Conservation (phyloP, 1,140 invertebrate genomes). For the Mya arenaria region DNA sequence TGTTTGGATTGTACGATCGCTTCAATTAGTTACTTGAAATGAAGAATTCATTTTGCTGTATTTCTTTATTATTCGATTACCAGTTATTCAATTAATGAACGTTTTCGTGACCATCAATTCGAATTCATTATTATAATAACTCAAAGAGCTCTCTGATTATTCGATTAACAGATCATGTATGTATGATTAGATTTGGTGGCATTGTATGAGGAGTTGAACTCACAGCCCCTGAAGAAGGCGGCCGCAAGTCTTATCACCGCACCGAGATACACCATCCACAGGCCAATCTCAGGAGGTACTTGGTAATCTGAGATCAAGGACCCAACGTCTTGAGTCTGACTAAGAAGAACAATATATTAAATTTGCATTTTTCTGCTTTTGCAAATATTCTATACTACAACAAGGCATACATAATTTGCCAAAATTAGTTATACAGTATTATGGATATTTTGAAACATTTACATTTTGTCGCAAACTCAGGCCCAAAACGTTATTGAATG, state of each 20-base stretch:
- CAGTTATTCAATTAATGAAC: too few relatives aligned
- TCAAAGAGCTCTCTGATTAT: too few relatives aligned
- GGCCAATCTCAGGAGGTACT: slow-evolving; percentile 45
- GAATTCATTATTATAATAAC: too few relatives aligned
- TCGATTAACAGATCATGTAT: too few relatives aligned
- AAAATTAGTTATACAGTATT: neutral
- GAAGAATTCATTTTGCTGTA: too few relatives aligned
- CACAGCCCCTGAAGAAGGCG: neutral
- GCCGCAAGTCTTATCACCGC: slow-evolving; percentile 2
- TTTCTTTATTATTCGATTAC: too few relatives aligned
- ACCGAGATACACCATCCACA: slow-evolving; percentile 1
- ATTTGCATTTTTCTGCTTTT: neutral
- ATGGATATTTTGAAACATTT: neutral
- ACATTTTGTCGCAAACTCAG: neutral
- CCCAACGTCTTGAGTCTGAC: neutral
- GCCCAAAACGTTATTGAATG: too few relatives aligned
- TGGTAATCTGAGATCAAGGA: too few relatives aligned
- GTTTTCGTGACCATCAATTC: too few relatives aligned
- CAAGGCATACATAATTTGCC: neutral
- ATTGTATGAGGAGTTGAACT: neutral
- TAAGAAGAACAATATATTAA: neutral
- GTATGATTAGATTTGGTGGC: slow-evolving; percentile 43
- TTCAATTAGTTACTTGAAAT: neutral
- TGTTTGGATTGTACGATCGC: neutral
- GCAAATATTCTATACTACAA: neutral